Evolutionary conservation across 2,888 invertebrate genomes (phyloP), one percentile per base, ranked within the genome.

Genomic region (Apamea sordens): DNA sequence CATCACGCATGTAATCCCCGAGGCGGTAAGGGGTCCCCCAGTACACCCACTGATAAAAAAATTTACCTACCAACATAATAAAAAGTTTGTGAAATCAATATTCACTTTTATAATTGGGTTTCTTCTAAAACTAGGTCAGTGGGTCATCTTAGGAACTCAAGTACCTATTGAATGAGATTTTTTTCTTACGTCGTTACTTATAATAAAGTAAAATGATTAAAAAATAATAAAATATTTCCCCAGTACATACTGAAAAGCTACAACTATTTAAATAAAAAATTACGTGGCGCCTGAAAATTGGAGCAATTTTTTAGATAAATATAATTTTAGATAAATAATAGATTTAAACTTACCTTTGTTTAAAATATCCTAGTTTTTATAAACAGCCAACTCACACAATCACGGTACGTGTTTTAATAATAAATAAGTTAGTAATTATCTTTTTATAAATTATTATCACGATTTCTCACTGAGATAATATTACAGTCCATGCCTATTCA

Each of bases 401-500:
- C 88, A 89, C 88, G 59, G 21, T 77, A 73, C 73, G 78, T 72
- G 24, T 65, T 65, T 64, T 70, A 67, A 73, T 70, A 76, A 73
- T 41, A 77, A 74, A 28, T 53, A 73, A n/a, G 44, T 61, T 73
- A 73, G 36, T 61, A 74, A 76, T 80, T 77, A 73, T 72, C 32
- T 73, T 72, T 75, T 63, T 70, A 70, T 32, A 56, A 73, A 77
- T 63, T 71, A 65, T 82, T 80, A 85, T 76, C 77, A 82, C 83
- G 74, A 82, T 85, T 82, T 80, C 50, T 61, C 84, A 86, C 81
- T 82, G 50, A 65, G 80, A 81, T 83, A 64, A 32, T 41, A 76
- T 70, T 77, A 80, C 79, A 80, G 47, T 77, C 69, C 84, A 83
- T 86, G 72, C 79, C 79, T 85, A 81, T 88, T 87, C 86, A 93